These are phyloP conservation scores for Synanthedon myopaeformis DNA, from an alignment of 2,888 invertebrate species.

Conservation along the genomic window DNA sequence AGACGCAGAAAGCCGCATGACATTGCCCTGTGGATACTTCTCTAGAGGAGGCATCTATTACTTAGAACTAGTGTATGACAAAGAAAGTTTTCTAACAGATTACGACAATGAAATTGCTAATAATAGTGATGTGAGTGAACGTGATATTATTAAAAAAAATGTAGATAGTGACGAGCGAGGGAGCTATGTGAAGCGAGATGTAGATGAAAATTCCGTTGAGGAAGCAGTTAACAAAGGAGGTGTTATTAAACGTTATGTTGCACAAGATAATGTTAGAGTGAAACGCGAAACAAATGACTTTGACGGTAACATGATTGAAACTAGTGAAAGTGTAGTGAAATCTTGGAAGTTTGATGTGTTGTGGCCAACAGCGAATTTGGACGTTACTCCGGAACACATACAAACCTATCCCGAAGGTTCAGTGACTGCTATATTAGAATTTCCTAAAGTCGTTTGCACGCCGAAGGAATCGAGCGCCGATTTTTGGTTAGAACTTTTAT, in stretches of 20 bases:
- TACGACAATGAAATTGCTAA: constrained; percentile 19
- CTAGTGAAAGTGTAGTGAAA: constrained; percentile 51
- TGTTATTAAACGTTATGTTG: background rate
- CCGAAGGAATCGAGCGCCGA: constrained; percentile 74
- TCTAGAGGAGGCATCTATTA: constrained; percentile 76
- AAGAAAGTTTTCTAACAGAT: constrained; percentile 36
- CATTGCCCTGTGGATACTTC: constrained; percentile 79
- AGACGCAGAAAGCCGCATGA: constrained; percentile 61
- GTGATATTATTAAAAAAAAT: background rate
- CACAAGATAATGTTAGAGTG: constrained; percentile 10
- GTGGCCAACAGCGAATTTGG: constrained; percentile 82
- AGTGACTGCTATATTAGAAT: constrained; percentile 80
- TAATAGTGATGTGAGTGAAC: constrained; percentile 9
- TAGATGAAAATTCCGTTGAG: background rate
- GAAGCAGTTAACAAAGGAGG: background rate
- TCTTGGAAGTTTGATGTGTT: constrained; percentile 79
- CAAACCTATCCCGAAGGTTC: constrained; percentile 83
- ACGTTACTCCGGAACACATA: constrained; percentile 80
- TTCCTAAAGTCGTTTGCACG: constrained; percentile 77
- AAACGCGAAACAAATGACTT: constrained; percentile 31
- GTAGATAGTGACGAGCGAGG: background rate
- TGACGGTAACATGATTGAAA: constrained; percentile 48
- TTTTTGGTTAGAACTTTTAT: constrained; percentile 83
- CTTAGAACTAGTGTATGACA: constrained; percentile 49
- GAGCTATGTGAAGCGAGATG: background rate